Evolutionary conservation across 92 coral and sea anemone species (phyloP), one percentile per base, ranked within the genome.

Genomic region (Palythoa grandis): DNA sequence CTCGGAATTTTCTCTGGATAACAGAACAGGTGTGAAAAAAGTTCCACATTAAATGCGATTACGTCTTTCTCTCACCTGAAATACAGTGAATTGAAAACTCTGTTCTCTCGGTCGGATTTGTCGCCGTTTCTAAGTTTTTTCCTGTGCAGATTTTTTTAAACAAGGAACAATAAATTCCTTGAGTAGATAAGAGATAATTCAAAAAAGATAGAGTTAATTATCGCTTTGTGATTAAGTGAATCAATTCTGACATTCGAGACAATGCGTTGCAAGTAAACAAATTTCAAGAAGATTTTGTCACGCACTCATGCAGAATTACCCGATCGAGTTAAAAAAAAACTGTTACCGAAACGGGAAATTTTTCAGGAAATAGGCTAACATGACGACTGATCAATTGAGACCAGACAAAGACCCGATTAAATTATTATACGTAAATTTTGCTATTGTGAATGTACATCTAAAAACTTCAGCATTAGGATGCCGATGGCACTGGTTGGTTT

Each of bases 121-220:
- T 80, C 15, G 24, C 2, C 60, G 14, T 63, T 80, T 40, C 60
- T 17, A 13, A 11, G 47, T 17, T 39, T 50, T 80, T 80, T 43
- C 20, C 73, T 1, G 85, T 80, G 58, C 85, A 80, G 85, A 80
- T 16, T 80, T 80, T 80, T 52, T 12, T 48, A 16, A 73, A 66
- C 9, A n/a, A 68, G 22, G 8, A 72, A 16, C 85, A 52, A 15
- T 58, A 70, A 80, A 80, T 80, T 70, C 48, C n/a, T 47, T 80
- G 11, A 47, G 47, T 52, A 43, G 74, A 80, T 65, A 16, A 66
- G 65, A 63, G 85, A 80, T 80, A 66, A 66, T 79, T 78, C 35
- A 58, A 61, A 38, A 80, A 22, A 54, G 82, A 77, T 35, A 77
- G 82, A 54, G 50, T 43, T 16, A 80, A 43, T 80, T 65, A 65